These are phyloP conservation scores for Oryzias curvinotus DNA, from an alignment of 2,113 vertebrate species.

Conservation along the genomic window DNA sequence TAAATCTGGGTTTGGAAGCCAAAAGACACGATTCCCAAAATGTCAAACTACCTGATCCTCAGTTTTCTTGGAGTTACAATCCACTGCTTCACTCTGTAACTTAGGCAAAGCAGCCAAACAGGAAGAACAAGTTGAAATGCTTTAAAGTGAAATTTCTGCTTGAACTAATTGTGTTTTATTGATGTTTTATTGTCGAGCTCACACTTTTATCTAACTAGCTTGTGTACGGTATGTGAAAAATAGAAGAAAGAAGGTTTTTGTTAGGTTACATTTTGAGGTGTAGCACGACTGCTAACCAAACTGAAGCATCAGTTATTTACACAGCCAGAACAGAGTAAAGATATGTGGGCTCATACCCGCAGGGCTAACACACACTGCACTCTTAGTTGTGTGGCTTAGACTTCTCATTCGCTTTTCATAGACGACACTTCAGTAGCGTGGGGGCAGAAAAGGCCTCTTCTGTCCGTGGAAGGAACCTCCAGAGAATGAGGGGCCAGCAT, in stretches of 20 bases:
- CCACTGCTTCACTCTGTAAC: neutral
- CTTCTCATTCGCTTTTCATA: constrained; percentile 48
- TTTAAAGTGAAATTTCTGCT: constrained; percentile 36
- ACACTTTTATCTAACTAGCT: constrained; percentile 12
- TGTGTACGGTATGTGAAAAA: constrained; percentile 26
- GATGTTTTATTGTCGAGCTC: constrained; percentile 12
- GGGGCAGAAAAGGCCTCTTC: constrained; percentile 92
- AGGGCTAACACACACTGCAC: constrained; percentile 63
- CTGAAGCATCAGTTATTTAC: constrained; percentile 59
- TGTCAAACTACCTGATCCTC: constrained; percentile 6
- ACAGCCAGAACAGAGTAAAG: constrained; percentile 59
- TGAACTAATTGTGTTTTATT: constrained; percentile 24
- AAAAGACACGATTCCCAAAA: constrained; percentile 22
- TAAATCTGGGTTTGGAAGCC: neutral
- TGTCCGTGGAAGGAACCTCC: constrained; percentile 84
- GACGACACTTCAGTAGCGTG: constrained; percentile 86
- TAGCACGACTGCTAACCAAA: constrained; percentile 31
- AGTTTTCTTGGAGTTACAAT: constrained; percentile 8
- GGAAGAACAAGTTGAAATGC: constrained; percentile 11
- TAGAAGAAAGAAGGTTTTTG: constrained; percentile 23
- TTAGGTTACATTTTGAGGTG: constrained; percentile 37
- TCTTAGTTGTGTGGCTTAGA: constrained; percentile 43
- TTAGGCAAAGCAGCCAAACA: constrained; percentile 7
- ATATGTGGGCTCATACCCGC: constrained; percentile 70
- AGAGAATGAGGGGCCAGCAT: constrained; percentile 80